Conservation (phyloP, 2,797 vertebrate genomes). For the Cirrhinus molitorella region DNA sequence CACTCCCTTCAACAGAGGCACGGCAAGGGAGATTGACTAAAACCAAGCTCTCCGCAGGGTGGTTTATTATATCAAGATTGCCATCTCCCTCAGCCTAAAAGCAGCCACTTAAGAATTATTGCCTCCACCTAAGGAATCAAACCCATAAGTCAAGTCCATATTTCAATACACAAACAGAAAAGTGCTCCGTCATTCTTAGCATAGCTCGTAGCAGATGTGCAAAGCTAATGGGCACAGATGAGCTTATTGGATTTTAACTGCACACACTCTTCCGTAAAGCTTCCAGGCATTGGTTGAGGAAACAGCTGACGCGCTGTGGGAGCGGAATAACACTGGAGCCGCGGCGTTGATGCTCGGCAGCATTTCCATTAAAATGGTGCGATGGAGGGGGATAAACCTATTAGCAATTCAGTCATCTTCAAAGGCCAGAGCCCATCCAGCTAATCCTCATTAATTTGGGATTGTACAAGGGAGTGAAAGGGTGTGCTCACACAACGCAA, state of each 20-base stretch:
- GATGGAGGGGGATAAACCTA: slow-evolving; percentile 65
- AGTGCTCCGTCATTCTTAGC: not conserved
- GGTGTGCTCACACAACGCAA: slow-evolving; percentile 55
- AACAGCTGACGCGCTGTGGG: slow-evolving; percentile 32
- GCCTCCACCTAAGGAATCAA: slow-evolving; percentile 1
- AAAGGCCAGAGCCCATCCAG: slow-evolving; percentile 69
- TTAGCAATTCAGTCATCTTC: slow-evolving; percentile 71
- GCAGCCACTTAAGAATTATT: slow-evolving; percentile 39
- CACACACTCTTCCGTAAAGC: not conserved
- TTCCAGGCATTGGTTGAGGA: not conserved
- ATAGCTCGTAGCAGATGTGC: not conserved
- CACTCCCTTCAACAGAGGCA: slow-evolving; percentile 43
- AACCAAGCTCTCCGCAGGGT: slow-evolving; percentile 49
- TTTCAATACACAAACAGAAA: not conserved
- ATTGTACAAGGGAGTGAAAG: slow-evolving; percentile 59
- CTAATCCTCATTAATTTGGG: slow-evolving; percentile 66
- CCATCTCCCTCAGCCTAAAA: slow-evolving; percentile 35
- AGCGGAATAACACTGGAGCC: slow-evolving; percentile 6
- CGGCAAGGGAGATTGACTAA: slow-evolving; percentile 36
- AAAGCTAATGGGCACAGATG: not conserved
- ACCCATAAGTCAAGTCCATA: slow-evolving; percentile 25
- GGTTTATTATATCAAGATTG: slow-evolving; percentile 47
- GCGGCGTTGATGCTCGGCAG: not conserved
- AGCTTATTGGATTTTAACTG: slow-evolving; percentile 21
- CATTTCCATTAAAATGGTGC: slow-evolving; percentile 61